Evolutionary conservation across 2,888 invertebrate species (phyloP), one percentile per base, ranked within the genome.

Genomic region (Creontiades dilutus): DNA sequence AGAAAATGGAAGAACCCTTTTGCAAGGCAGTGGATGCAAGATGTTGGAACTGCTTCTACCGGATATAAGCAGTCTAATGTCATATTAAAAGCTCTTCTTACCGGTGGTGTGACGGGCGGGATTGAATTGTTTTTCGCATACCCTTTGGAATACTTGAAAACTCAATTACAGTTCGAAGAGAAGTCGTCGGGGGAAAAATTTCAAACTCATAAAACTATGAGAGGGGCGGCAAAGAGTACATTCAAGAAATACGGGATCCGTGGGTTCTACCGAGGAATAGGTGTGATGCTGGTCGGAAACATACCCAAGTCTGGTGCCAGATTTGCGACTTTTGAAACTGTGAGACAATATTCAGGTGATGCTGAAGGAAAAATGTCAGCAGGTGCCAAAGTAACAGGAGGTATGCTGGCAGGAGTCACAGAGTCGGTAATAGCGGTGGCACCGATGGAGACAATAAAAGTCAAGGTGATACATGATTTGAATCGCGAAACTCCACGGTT

Each of bases 101-200:
- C 98, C 95, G 96, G 97, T 92, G 99, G 98, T 87, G 98, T 99
- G 90, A 99, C 99, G 90, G 99, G 99, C 91, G 99, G 98, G 92
- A 98, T 99, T 93, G 99, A 99, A 95, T 99, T 99, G 93, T 99
- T 99, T 94, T 99, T 99, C 92, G 99, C 99, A 92, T 99, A 97
- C 94, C 99, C 99, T 13, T 99, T 99, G 12, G 99, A 99, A 94
- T 99, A 98, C 93, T 99, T 99, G 5, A 99, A 99, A 94, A 99
- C 99, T 91, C 99, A 99, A 93, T 95, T 99, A 91, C 99, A 99
- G 93, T 94, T 99, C 92, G 99, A 99, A 93, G 99, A 99, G 94
- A 98, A 98, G 94, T 78, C 88, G 27, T 98, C 98, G 94, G 48
- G 90, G 19, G 91, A 94, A 13, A 93, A 92, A n/a, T 94, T 95